Percentiles rank a stretch among this genome's conserved stretches.
Evolutionary conservation across 1,140 invertebrate genomes (phyloP).

Genomic region (Aleiodes sp.): DNA sequence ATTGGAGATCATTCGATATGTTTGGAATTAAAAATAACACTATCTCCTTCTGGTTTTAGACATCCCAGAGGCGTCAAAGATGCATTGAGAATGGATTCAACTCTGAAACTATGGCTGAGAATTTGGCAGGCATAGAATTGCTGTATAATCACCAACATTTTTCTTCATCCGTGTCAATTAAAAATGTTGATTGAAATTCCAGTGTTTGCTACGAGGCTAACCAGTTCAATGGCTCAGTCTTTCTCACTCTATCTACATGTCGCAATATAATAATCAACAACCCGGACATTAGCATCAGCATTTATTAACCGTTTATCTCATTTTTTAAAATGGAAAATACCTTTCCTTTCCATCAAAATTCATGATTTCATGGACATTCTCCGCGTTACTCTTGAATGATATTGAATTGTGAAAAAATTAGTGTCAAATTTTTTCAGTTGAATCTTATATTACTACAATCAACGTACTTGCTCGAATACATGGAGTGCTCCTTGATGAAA

Average conservation of each 20-base stretch:
- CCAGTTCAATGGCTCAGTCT: slow-evolving; percentile 27
- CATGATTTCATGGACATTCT: not conserved
- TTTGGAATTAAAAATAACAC: not conserved
- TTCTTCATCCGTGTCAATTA: slow-evolving; percentile 2
- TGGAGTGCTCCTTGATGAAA: not conserved
- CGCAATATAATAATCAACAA: not conserved
- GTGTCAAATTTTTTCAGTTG: too few relatives aligned
- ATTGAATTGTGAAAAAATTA: too few relatives aligned
- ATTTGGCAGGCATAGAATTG: too few relatives aligned
- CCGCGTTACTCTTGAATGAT: too few relatives aligned
- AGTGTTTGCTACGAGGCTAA: slow-evolving; percentile 18
- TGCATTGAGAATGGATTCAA: too few relatives aligned
- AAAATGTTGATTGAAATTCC: slow-evolving; percentile 24
- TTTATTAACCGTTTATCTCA: not conserved
- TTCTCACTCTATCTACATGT: not conserved
- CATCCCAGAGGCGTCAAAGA: too few relatives aligned
- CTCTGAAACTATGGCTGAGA: too few relatives aligned
- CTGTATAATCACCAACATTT: not conserved
- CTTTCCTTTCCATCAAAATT: not conserved
- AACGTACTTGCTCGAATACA: not conserved
- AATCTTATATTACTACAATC: too few relatives aligned
- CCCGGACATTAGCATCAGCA: not conserved
- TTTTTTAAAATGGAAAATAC: not conserved
- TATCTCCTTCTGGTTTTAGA: too few relatives aligned
- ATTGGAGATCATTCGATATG: not conserved